phyloP scores from a whole-genome alignment of 2,113 vertebrate genomes.

The Macheiramphus alcinus region DNA sequence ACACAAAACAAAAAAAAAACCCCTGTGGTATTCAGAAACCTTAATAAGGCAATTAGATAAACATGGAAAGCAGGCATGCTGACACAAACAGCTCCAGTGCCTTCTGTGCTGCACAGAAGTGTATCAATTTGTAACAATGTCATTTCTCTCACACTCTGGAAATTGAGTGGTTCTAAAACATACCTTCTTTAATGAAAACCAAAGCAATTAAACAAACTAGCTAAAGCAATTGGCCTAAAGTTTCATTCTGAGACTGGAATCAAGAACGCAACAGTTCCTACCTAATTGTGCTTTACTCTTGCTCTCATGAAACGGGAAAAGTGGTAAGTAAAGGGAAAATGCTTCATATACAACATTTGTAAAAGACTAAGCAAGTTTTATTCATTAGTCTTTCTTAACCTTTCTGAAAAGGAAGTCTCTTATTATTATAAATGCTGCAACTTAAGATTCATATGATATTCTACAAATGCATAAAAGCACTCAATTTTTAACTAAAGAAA shows the following conservation, averaged over 20 bases:
- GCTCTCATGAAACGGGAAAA: background rate
- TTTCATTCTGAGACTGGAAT: background rate
- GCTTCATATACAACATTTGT: accelerated
- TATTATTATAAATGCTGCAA: background rate
- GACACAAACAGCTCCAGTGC: background rate
- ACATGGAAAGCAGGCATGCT: background rate
- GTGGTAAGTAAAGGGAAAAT: background rate
- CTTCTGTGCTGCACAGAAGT: background rate
- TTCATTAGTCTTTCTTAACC: background rate
- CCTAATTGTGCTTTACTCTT: background rate
- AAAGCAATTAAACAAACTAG: background rate
- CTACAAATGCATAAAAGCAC: background rate
- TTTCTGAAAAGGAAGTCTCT: background rate
- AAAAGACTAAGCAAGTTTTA: background rate
- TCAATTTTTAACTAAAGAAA: background rate
- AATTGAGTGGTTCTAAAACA: background rate
- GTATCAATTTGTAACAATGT: background rate
- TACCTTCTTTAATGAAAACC: background rate
- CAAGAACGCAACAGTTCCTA: background rate
- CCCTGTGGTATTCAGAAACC: background rate
- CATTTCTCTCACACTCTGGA: background rate
- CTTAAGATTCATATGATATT: background rate
- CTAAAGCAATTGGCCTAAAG: background rate
- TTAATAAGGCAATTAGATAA: background rate
- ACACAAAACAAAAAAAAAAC: background rate